Evolutionary conservation across 2,797 vertebrate genomes (phyloP).

Genomic region (Hemitrygon akajei): DNA sequence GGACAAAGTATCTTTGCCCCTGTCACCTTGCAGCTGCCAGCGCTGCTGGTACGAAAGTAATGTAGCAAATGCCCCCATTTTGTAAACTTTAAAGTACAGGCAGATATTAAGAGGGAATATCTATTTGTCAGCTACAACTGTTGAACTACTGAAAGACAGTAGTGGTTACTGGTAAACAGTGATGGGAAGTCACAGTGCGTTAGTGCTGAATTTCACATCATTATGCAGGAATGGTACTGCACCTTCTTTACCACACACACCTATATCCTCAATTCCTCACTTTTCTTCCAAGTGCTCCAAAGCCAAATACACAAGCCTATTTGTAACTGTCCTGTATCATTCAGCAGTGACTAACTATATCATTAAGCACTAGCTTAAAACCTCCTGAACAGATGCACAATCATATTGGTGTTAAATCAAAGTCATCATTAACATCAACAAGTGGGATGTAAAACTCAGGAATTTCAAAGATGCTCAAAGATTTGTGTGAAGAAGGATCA

Average conservation of each 20-base stretch:
- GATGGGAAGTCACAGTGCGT: constrained; percentile 35
- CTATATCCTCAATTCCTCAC: constrained; percentile 23
- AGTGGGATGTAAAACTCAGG: constrained; percentile 97
- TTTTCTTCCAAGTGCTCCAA: constrained; percentile 45
- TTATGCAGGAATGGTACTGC: constrained; percentile 28
- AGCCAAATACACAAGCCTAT: constrained; percentile 42
- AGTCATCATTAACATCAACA: constrained; percentile 97
- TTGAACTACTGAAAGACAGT: constrained; percentile 34
- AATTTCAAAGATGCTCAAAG: constrained; percentile 97
- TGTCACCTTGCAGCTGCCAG: constrained; percentile 57
- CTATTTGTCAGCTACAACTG: constrained; percentile 31
- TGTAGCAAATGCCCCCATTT: constrained; percentile 24
- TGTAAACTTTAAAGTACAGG: constrained; percentile 37
- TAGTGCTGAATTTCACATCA: constrained; percentile 36
- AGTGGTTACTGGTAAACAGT: constrained; percentile 37
- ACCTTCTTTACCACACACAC: constrained; percentile 22
- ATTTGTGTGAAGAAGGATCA: constrained; percentile 92
- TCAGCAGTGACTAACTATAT: constrained; percentile 21
- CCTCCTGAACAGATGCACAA: constrained; percentile 9
- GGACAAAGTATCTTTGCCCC: constrained; percentile 41
- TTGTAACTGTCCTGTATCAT: constrained; percentile 53
- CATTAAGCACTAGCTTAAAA: constrained; percentile 17
- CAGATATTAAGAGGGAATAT: constrained; percentile 29
- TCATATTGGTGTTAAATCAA: constrained; percentile 96
- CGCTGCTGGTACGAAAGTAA: constrained; percentile 50